These are phyloP conservation scores for Neoscelio sp. DNA, from an alignment of 2,888 invertebrate genomes.

Conservation along the genomic window DNA sequence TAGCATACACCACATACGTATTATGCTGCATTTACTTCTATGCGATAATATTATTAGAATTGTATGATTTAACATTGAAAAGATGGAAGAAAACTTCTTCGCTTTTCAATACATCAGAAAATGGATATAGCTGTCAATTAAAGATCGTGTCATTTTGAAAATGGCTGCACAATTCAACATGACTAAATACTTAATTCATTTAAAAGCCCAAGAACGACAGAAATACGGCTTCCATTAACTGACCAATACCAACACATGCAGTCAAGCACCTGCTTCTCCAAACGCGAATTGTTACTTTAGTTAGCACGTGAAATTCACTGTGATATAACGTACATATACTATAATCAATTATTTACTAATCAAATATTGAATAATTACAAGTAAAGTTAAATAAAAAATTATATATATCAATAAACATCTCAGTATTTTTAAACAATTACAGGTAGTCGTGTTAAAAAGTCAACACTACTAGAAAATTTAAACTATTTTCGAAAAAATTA, in stretches of 20 bases:
- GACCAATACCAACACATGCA: conserved; percentile 67
- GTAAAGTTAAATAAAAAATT: neutral
- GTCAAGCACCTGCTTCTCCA: conserved; percentile 71
- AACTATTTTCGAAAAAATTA: no score
- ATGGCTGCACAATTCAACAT: conserved; percentile 76
- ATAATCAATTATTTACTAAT: conserved; percentile 23
- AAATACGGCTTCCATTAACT: conserved; percentile 77
- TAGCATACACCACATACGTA: no score
- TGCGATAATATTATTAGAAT: no score
- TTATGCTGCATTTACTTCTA: no score
- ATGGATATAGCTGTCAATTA: conserved; percentile 71
- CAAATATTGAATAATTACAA: neutral
- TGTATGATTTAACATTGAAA: neutral
- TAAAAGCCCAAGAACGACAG: conserved; percentile 73
- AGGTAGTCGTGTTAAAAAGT: no score
- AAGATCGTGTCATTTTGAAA: conserved; percentile 68
- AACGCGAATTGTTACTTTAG: conserved; percentile 58
- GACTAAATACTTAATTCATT: conserved; percentile 80
- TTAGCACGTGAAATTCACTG: conserved; percentile 60
- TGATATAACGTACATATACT: conserved; percentile 27
- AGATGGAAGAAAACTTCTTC: neutral
- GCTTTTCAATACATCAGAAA: conserved; percentile 9
- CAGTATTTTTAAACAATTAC: no score
- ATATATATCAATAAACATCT: no score
- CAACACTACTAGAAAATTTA: no score